Base-by-base conservation (phyloP, 1,140 invertebrate species). In the Arctopsyche grandis region DNA sequence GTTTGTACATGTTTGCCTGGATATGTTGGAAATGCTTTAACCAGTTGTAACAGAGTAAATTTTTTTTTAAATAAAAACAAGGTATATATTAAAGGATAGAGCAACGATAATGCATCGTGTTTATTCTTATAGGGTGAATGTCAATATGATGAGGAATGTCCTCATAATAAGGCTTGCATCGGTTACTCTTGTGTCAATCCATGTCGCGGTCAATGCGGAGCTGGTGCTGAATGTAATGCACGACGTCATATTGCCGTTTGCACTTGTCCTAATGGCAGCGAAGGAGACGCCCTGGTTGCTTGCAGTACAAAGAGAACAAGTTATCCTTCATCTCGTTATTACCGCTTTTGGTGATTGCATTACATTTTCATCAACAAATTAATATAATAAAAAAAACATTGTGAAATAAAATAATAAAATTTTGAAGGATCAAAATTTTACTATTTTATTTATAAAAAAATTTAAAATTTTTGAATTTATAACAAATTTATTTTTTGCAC, bases 201-300 rank as follows among this genome's bases (percentile, higher is more conserved):
- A 0, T 97, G 95, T 84, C 90, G 91, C 14, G 93, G 93, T 70
- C 93, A 95, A 83, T 97, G 95, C 83, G 93, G 93, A 48, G 87
- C 90, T 0, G 91, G 91, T 0, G 91, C 91, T 14, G 86, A 89
- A 19, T 93, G 92, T 79, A 90, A 91, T 81, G 89, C 91, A 0
- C 87, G 93, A 12, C 89, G 93, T 46, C 95, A 97, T 84, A 91
- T 95, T 60, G 94, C 95, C 0, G 93, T 96, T 12, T 97, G 95
- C 85, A 94, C 93, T 0, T 97, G 96, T 84, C 93, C 93, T 0
- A 88, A 92, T 43, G 96, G 96, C 70, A 93, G 91, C 81, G 88
- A 91, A n/a, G 94, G 94, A 7, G 92, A 95, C 87, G 93, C 94
- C 1, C 84, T 94, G 3, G 83, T 86, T 29, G 84, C 84, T 19